Evolutionary conservation across 2,888 invertebrate species (phyloP), one percentile per base, ranked within the genome.

Genomic region (Cyclophora albipunctata): DNA sequence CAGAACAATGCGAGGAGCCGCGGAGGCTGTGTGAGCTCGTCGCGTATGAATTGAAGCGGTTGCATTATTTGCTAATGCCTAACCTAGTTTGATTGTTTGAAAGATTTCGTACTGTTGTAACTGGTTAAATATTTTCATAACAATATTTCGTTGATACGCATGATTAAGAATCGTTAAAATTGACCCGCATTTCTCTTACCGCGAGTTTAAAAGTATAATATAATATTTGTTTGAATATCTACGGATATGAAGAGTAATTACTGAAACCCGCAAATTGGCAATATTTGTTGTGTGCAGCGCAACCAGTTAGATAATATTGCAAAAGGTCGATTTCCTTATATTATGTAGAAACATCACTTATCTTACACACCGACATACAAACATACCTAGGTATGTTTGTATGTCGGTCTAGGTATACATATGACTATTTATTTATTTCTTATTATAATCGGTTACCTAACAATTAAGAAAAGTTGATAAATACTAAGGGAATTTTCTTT

Each of bases 281-380:
- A 43, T 45, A 34, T 20, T 20, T 34, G 34, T 45, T 46, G 37
- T 45, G 47, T 46, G 44, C 51, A 54, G 60, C 54, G 48, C 54
- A 61, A 58, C 53, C 59, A 56, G 71, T 83, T 81, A 79, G 77
- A 79, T 84, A 83, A 83, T 70, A 63, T 71, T 66, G 68, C 37
- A 64, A 76, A 69, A 73, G 65, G 62, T 67, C 62, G 48, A 66
- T 76, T 84, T 85, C 79, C 82, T 79, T 52, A 66, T 81, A 68
- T 84, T 83, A 81, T 80, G 78, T 74, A 62, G 66, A 59, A 58
- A 54, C 55, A 51, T 57, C 49, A 48, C 51, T 49, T 56, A 58
- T 64, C 66, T 62, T 66, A 61, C 68, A 64, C 59, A 62, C 64
- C 57, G 60, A 58, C 56, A 41, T 58, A 59, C 58, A 53, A 52